Evolutionary conservation across 2,888 invertebrate genomes (phyloP), one percentile per base, ranked within the genome.

Genomic region (Drosophila lacicola): DNA sequence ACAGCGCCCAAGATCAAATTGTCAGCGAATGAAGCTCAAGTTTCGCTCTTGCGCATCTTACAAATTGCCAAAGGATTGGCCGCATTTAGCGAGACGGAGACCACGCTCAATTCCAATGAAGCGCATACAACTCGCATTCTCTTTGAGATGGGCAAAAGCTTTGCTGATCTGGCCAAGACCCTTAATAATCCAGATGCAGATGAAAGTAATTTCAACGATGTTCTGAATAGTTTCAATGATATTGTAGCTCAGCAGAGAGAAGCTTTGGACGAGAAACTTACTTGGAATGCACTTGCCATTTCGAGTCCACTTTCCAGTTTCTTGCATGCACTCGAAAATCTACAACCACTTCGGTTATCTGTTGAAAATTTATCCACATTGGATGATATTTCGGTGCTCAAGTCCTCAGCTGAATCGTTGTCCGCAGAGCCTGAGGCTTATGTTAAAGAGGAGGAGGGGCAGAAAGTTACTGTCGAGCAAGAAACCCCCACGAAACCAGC

Each of bases 321-420:
- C 45, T 91, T 93, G 66, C 82, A 86, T 33, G 89, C 82, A 3
- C 70, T 92, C 2, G 90, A 89, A 53, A 86, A 77, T 19, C 66
- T 90, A 3, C 71, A 83, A 8, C 74, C 80, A 0, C 3, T 51
- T 0, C 75, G 63, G 13, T 74, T 70, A 3, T 75, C 82, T 4
- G 56, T 60, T 9, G 91, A 92, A 47, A 91, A 92, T 50, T 29
- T 89, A 3, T 92, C 92, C 2, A 92, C 92, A 2, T 68, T 91
- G 60, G 94, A 94, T 80, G 94, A 95, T 78, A 92, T 94, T 65
- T 94, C 95, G 2, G 94, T 93, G 14, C 92, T 95, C 14, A 94
- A 94, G 91, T 94, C 94, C 0, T 91, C 92, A 29, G 94, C 93
- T 9, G 94, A 94, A 49, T 89, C 90, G 0, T 51, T 90, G 34